Conservation (phyloP, 2,888 invertebrate species). For the Ormyrus thymus region DNA sequence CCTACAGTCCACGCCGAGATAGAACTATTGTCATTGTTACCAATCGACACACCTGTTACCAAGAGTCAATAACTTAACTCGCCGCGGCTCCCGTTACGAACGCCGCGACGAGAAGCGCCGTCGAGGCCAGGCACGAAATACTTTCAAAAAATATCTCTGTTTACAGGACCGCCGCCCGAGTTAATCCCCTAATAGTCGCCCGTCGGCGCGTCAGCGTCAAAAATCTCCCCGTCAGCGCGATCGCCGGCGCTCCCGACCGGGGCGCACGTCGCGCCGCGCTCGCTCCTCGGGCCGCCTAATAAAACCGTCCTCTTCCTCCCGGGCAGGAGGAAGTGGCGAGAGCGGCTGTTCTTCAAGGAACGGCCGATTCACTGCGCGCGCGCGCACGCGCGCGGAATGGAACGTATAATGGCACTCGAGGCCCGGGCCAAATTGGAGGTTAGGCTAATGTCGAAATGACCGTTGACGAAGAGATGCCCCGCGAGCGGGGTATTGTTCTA, state of each 20-base stretch:
- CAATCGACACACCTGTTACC: too few relatives aligned
- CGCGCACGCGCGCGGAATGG: constrained; percentile 68
- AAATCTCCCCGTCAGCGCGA: background rate
- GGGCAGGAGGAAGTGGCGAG: constrained; percentile 30
- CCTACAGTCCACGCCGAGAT: too few relatives aligned
- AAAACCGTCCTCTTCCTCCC: constrained; percentile 21
- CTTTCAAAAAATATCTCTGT: too few relatives aligned
- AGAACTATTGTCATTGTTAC: too few relatives aligned
- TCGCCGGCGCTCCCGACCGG: background rate
- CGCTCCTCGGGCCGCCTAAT: constrained; percentile 3
- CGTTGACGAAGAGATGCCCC: constrained; percentile 58
- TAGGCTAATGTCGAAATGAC: constrained; percentile 71
- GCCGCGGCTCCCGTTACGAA: too few relatives aligned
- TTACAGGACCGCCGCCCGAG: too few relatives aligned
- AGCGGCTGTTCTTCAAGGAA: constrained; percentile 69
- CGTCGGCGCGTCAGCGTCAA: too few relatives aligned
- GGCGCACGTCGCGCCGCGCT: background rate
- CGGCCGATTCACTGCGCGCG: constrained; percentile 68
- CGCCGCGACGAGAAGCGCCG: too few relatives aligned
- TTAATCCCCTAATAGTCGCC: too few relatives aligned
- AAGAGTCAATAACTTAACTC: too few relatives aligned
- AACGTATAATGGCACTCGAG: constrained; percentile 72
- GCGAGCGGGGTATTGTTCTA: constrained; percentile 64
- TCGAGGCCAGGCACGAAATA: too few relatives aligned
- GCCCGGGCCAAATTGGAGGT: constrained; percentile 68